Evolutionary conservation across 2,797 vertebrate genomes (phyloP), one percentile per base, ranked within the genome.

Genomic region (Acestrorhynchus altus): DNA sequence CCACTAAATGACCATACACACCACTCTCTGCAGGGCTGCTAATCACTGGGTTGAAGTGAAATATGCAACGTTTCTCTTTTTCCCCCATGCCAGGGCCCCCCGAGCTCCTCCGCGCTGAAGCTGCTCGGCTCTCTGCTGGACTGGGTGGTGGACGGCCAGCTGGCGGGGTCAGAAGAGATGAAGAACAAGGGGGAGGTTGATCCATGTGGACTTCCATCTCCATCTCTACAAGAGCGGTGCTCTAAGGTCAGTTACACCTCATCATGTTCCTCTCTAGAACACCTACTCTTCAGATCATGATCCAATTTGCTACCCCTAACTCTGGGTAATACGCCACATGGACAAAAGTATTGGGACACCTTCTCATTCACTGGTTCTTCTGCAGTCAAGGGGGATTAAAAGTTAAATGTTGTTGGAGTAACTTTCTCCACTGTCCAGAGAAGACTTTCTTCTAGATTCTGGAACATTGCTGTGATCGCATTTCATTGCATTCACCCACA

Each of bases 61-160:
- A 31, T 20, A 31, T 59, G 8, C 3, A 44, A 56, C 52, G 68
- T 78, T 76, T 22, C 20, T 10, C 15, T 35, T 35, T 15, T 42
- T 72, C 42, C 8, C 5, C 60, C 49, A 66, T 42, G 82, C 61
- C 80, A 97, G 95, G 78, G 83, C 42, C 72, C 85, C 61, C n/a
- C 75, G 66, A 91, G 88, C 86, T 81, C 83, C 46, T 83, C 89
- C 75, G 74, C 90, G 47, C 88, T 89, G 80, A 94, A 95, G 66
- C 93, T 97, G 63, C 78, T 96, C 84, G 86, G 86, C 56, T 73
- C 90, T 67, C 90, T 97, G 42, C 89, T 96, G 87, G 95, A 97
- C 81, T 97, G 96, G 95, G 87, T 96, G 40, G 92, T 95, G 51
- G 93, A 95, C 60, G 85, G 90, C 68, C 90, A 92, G 67, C 90